Evolutionary conservation across 1,140 invertebrate species (phyloP).

Genomic region (Wasmannia auropunctata): DNA sequence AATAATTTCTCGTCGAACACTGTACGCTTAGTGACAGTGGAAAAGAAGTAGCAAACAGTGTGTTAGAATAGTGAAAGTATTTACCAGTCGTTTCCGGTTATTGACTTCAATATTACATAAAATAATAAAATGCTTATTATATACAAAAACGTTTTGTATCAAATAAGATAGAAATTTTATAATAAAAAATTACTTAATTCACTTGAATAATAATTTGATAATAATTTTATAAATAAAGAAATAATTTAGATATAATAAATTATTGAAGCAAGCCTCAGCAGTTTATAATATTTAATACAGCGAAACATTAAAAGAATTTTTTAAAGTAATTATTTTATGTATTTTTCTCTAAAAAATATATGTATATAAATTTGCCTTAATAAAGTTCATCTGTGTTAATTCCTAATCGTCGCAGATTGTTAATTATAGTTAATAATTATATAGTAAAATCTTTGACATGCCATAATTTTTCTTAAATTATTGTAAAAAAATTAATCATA

Average conservation of each 20-base stretch:
- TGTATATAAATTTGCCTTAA: background rate
- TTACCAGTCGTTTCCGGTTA: conserved; percentile 28
- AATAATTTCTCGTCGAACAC: conserved; percentile 25
- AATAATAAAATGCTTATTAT: background rate
- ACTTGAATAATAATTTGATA: background rate
- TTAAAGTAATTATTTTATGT: background rate
- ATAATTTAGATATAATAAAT: background rate
- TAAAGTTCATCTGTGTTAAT: background rate
- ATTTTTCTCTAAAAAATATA: background rate
- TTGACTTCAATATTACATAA: background rate
- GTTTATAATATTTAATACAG: background rate
- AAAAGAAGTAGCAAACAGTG: background rate
- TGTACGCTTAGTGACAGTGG: background rate
- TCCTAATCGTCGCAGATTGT: background rate
- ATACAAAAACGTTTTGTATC: background rate
- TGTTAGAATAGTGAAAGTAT: conserved; percentile 36
- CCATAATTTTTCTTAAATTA: background rate
- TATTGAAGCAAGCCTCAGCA: background rate
- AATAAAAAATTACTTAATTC: conserved; percentile 21
- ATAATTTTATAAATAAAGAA: background rate
- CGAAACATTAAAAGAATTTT: background rate
- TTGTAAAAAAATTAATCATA: background rate
- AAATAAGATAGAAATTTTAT: background rate
- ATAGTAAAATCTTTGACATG: background rate
- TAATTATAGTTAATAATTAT: too few species aligned